Evolutionary conservation across 2,888 invertebrate genomes (phyloP).

Genomic region (Polyploca ridens): DNA sequence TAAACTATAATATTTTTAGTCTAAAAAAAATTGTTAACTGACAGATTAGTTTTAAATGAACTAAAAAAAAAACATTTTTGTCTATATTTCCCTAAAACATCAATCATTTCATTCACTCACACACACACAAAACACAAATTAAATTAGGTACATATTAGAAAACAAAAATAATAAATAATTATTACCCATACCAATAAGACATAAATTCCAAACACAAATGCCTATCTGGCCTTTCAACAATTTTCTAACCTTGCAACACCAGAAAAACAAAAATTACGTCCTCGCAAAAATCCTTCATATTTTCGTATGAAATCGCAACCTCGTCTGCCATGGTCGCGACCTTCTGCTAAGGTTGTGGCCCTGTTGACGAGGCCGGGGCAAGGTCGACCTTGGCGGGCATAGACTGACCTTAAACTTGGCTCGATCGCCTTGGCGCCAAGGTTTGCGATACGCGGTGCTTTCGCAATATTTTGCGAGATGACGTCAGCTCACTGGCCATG

Average conservation of each 20-base stretch:
- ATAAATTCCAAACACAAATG: too few species aligned
- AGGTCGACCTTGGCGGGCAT: conserved; percentile 40
- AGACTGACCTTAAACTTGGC: conserved; percentile 40
- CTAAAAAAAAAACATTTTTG: too few species aligned
- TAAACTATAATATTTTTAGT: too few species aligned
- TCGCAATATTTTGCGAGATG: not conserved
- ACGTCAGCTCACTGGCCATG: not conserved
- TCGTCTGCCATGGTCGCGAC: conserved; percentile 31
- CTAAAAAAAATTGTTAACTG: too few species aligned
- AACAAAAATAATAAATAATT: too few species aligned
- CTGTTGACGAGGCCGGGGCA: conserved; percentile 43
- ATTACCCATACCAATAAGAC: too few species aligned
- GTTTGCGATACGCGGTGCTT: conserved; percentile 25
- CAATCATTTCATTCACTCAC: too few species aligned
- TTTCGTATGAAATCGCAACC: not conserved
- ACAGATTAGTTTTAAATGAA: too few species aligned
- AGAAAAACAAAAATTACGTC: conserved; percentile 13
- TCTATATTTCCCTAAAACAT: too few species aligned
- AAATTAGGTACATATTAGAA: too few species aligned
- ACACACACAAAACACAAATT: too few species aligned
- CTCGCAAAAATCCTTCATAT: conserved; percentile 19
- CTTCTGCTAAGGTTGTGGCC: conserved; percentile 45
- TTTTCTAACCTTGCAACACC: not conserved
- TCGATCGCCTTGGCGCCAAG: conserved; percentile 30
- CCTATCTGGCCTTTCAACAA: too few species aligned